Percentiles rank a stretch among this genome's conserved stretches.
Conservation (phyloP, 2,888 invertebrate genomes). For the Pachymerium ferrugineum region DNA sequence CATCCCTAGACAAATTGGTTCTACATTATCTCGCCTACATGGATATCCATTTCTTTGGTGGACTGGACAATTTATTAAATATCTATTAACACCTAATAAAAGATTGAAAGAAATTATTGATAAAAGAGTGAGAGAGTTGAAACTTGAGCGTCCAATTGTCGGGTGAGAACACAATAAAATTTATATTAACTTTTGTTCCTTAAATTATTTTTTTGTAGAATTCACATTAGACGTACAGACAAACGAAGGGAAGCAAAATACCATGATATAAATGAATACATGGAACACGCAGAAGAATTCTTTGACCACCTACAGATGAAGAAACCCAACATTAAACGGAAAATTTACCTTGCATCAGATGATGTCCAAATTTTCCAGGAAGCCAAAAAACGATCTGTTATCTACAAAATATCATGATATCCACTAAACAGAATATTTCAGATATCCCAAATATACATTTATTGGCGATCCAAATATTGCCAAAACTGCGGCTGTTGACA, state of each 20-base stretch:
- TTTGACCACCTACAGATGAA: constrained; percentile 65
- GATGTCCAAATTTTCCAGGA: constrained; percentile 73
- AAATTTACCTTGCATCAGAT: constrained; percentile 90
- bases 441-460: constrained; percentile 79
- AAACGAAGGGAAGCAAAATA: constrained; percentile 93
- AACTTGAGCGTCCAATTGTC: constrained; percentile 79
- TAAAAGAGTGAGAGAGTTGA: constrained; percentile 67
- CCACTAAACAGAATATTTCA: constrained; percentile 45
- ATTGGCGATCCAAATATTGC: constrained; percentile 83
- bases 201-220: constrained; percentile 46
- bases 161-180: too few species aligned
- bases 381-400: constrained; percentile 52
- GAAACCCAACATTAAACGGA: constrained; percentile 51
- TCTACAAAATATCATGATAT: too few species aligned
- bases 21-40: too few species aligned
- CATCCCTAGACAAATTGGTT: too few species aligned
- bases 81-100: constrained; percentile 74
- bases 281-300: constrained; percentile 84
- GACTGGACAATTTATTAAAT: constrained; percentile 93
- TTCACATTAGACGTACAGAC: constrained; percentile 58
- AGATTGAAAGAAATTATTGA: constrained; percentile 67
- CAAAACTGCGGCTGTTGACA: constrained; percentile 80
- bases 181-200: background rate
- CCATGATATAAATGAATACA: constrained; percentile 91
- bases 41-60: constrained; percentile 97